Conservation (phyloP, 2,888 invertebrate genomes). For the Melangyna quadrimaculata region DNA sequence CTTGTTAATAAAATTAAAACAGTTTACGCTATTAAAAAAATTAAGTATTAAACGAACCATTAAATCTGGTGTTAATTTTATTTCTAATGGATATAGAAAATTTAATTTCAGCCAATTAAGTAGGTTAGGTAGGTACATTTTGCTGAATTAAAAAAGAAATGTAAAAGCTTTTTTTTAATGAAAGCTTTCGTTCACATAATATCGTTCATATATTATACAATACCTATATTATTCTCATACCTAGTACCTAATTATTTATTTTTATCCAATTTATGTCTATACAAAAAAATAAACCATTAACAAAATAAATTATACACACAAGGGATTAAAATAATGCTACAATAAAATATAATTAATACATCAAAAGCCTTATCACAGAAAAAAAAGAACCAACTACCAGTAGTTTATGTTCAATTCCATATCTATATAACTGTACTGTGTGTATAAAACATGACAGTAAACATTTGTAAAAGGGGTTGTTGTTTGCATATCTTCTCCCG, state of each 20-base stretch:
- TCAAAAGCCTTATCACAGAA: constrained; percentile 54
- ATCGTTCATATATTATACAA: not conserved
- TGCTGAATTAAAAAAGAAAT: not conserved
- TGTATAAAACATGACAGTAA: constrained; percentile 4
- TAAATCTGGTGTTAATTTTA: not conserved
- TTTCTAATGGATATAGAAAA: not conserved
- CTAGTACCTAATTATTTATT: constrained; percentile 39
- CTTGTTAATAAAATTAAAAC: no score
- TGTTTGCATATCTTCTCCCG: constrained; percentile 2
- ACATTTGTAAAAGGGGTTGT: not conserved
- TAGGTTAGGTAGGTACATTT: not conserved
- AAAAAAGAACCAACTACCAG: constrained; percentile 11
- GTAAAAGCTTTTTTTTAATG: not conserved
- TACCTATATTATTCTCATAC: not conserved
- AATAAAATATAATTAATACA: constrained; percentile 68
- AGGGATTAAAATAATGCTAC: constrained; percentile 67
- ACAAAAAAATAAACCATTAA: constrained; percentile 36
- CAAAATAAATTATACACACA: constrained; percentile 64
- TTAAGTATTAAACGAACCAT: not conserved
- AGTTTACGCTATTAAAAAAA: not conserved
- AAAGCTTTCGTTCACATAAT: not conserved
- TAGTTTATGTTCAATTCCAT: not conserved
- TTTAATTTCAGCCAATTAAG: not conserved
- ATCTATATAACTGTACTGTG: not conserved
- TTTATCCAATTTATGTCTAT: constrained; percentile 32